These are phyloP conservation scores for Sphinx pinastri DNA, from an alignment of 2,888 invertebrate genomes.

Conservation along the genomic window DNA sequence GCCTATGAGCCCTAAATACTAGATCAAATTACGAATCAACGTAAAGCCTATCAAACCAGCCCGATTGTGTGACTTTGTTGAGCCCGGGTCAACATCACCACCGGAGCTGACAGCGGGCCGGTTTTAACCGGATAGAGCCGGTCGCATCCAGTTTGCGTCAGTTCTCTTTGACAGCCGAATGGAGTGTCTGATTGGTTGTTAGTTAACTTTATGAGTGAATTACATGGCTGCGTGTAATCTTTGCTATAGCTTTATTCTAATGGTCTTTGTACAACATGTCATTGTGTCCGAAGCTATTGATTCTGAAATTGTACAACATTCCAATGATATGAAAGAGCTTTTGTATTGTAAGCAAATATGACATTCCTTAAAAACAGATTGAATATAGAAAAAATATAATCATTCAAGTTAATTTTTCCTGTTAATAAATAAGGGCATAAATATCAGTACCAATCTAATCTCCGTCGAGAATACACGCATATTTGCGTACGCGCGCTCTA, in stretches of 20 bases:
- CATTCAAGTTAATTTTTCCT: no score
- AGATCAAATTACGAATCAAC: not conserved
- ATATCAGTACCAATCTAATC: no score
- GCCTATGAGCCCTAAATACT: not conserved
- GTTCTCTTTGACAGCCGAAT: constrained; percentile 49
- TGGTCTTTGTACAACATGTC: not conserved
- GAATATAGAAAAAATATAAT: no score
- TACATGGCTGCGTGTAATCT: not conserved
- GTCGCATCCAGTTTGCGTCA: constrained; percentile 49
- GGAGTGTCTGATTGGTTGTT: constrained; percentile 42
- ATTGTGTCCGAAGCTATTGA: not conserved
- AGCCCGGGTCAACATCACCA: constrained; percentile 27
- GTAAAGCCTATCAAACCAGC: not conserved
- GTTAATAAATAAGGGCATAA: no score
- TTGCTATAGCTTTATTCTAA: no score
- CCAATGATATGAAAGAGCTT: no score
- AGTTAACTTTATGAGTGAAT: constrained; percentile 24
- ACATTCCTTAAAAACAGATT: not conserved
- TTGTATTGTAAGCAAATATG: not conserved
- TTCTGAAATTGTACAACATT: not conserved
- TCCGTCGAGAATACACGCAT: no score
- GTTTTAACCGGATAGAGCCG: constrained; percentile 54
- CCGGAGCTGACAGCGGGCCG: constrained; percentile 38
- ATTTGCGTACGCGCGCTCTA: no score
- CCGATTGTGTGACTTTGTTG: constrained; percentile 27